Percentiles rank a stretch among this genome's conserved stretches.
phyloP scores from a whole-genome alignment of 2,888 invertebrate species.

The Flabesymbios commensalis region DNA sequence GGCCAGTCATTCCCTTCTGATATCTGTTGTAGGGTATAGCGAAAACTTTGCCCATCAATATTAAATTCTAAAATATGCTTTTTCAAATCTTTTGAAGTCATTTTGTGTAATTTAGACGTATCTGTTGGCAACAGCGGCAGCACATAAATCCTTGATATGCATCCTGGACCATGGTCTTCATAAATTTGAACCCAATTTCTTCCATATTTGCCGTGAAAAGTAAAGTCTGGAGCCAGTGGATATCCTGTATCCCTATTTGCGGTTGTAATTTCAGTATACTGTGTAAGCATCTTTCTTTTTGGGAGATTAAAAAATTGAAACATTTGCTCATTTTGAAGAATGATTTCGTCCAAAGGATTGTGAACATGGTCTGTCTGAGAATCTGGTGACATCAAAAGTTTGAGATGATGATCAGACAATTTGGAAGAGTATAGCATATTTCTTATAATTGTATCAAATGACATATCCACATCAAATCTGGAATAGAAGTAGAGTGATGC shows the following conservation, averaged over 20 bases:
- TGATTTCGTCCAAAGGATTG: too few relatives aligned
- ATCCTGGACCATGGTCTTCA: conserved; percentile 35
- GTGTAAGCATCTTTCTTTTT: conserved; percentile 3
- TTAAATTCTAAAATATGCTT: conserved; percentile 12
- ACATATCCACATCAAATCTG: too few relatives aligned
- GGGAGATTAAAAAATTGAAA: conserved; percentile 19
- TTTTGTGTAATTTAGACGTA: conserved; percentile 14
- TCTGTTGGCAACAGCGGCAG: conserved; percentile 30
- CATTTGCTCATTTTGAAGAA: too few relatives aligned
- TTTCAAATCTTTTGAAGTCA: conserved; percentile 24
- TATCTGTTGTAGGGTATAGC: conserved; percentile 26
- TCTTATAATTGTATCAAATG: too few relatives aligned
- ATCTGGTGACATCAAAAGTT: too few relatives aligned
- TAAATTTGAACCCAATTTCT: conserved; percentile 27
- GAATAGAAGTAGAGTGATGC: too few relatives aligned
- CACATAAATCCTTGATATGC: conserved; percentile 32
- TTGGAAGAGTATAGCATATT: too few relatives aligned
- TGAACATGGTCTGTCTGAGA: too few relatives aligned
- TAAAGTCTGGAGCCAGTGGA: conserved; percentile 38
- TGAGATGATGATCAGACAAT: too few relatives aligned
- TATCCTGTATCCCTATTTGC: conserved; percentile 34
- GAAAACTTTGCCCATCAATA: conserved; percentile 20
- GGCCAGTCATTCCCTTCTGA: conserved; percentile 27
- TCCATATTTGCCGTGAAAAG: conserved; percentile 34
- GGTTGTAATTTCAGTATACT: conserved; percentile 32